These are phyloP conservation scores for Amphimallon solstitiale DNA, from an alignment of 2,888 invertebrate genomes.

Conservation along the genomic window DNA sequence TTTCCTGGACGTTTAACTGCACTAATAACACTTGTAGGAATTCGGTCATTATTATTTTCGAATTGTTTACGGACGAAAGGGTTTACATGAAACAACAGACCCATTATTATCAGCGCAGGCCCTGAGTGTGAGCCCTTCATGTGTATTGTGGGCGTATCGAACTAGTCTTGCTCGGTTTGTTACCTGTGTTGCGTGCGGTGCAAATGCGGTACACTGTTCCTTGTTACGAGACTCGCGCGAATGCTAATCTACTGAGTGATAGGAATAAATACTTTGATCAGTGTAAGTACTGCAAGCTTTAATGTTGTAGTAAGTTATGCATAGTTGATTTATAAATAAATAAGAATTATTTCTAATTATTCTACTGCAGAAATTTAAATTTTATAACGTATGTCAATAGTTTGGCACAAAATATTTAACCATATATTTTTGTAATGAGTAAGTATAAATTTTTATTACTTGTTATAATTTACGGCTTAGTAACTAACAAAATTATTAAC, in stretches of 20 bases:
- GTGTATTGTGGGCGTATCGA: slow-evolving; percentile 11
- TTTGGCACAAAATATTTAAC: no score
- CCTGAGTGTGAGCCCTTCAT: slow-evolving; percentile 1
- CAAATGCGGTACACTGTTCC: not conserved
- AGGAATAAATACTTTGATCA: no score
- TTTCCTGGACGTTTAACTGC: not conserved
- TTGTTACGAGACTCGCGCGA: not conserved
- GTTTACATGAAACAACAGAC: slow-evolving; percentile 20
- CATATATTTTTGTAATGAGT: no score
- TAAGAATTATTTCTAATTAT: no score
- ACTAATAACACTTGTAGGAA: slow-evolving; percentile 6
- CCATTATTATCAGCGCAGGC: slow-evolving; percentile 36
- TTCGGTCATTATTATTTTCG: slow-evolving; percentile 16
- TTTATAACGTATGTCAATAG: no score
- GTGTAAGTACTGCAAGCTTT: no score
- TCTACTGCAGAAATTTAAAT: no score
- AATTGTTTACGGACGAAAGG: slow-evolving; percentile 22
- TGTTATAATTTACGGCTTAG: no score
- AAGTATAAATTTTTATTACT: no score
- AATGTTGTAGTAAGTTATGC: no score
- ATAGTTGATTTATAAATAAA: no score
- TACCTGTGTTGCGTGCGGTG: slow-evolving; percentile 16
- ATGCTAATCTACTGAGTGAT: not conserved
- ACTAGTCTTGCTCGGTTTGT: slow-evolving; percentile 26
- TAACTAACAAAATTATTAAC: no score